Conservation (phyloP, 2,113 vertebrate species). For the Pogonocichla stellata region DNA sequence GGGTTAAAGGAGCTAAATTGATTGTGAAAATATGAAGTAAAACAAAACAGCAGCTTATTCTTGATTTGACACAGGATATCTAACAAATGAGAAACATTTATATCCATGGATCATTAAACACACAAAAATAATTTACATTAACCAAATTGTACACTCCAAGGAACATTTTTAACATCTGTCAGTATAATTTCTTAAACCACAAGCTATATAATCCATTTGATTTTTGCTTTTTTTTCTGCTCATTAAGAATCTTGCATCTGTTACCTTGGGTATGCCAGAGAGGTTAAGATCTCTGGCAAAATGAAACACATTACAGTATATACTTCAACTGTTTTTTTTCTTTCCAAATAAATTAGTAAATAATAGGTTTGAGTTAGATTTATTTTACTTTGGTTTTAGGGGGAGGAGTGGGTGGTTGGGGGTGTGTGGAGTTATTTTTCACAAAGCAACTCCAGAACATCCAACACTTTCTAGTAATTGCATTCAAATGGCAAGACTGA, state of each 20-base stretch:
- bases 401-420: not conserved
- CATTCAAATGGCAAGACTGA: not conserved
- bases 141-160: constrained; percentile 24
- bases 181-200: constrained; percentile 19
- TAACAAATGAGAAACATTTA: constrained; percentile 49
- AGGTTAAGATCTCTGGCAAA: not conserved
- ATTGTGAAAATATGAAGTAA: constrained; percentile 36
- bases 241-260: not conserved
- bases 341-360: not conserved
- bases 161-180: not conserved
- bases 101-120: constrained; percentile 40
- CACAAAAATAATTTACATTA: constrained; percentile 47
- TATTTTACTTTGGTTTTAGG: not conserved
- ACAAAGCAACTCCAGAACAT: not conserved
- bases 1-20: constrained; percentile 49
- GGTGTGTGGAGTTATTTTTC: not conserved
- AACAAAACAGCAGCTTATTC: constrained; percentile 57
- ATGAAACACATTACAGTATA: not conserved
- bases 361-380: not conserved
- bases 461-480: not conserved
- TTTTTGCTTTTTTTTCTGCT: not conserved
- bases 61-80: constrained; percentile 37
- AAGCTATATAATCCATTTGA: not conserved
- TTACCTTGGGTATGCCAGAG: not conserved
- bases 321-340: not conserved